phyloP scores from a whole-genome alignment of 2,113 vertebrate genomes.

The Erythrocebus patas region DNA sequence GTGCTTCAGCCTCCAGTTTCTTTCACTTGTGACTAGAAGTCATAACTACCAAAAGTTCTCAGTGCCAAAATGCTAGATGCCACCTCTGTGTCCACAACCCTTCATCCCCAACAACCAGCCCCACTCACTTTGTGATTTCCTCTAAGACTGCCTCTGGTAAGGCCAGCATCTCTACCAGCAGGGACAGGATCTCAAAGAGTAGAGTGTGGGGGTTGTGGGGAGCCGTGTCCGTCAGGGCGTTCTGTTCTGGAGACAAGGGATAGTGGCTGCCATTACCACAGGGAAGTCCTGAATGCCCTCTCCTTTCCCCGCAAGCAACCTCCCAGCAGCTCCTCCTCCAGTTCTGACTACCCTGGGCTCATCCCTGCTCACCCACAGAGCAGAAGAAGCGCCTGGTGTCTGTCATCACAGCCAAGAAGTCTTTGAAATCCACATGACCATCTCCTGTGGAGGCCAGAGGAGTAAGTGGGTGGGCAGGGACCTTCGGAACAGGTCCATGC shows the following conservation, averaged over 20 bases:
- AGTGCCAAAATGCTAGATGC: background rate
- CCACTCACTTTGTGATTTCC: constrained; percentile 74
- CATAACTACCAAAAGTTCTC: background rate
- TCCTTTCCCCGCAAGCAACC: background rate
- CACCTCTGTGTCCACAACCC: background rate
- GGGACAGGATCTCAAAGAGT: constrained; percentile 76
- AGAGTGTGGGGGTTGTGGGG: constrained; percentile 67
- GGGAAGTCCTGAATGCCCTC: background rate
- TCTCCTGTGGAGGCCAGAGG: constrained; percentile 63
- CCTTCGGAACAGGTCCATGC: background rate
- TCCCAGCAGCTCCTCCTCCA: background rate
- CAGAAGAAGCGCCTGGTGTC: constrained; percentile 67
- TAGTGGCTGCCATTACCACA: background rate
- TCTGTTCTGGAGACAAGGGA: constrained; percentile 67
- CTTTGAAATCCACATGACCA: constrained; percentile 66
- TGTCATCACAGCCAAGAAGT: constrained; percentile 73
- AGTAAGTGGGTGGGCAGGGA: background rate
- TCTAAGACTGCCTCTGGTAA: constrained; percentile 63
- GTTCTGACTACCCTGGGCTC: background rate
- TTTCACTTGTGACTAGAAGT: background rate
- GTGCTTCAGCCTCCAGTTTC: background rate
- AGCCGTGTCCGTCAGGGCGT: background rate
- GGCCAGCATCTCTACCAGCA: constrained; percentile 75
- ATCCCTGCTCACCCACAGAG: constrained; percentile 66
- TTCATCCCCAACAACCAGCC: background rate